A percentile compares a stretch with the other conserved stretches of the same genome.
Conservation (phyloP, 1,140 invertebrate genomes). For the Hyles vespertilio region DNA sequence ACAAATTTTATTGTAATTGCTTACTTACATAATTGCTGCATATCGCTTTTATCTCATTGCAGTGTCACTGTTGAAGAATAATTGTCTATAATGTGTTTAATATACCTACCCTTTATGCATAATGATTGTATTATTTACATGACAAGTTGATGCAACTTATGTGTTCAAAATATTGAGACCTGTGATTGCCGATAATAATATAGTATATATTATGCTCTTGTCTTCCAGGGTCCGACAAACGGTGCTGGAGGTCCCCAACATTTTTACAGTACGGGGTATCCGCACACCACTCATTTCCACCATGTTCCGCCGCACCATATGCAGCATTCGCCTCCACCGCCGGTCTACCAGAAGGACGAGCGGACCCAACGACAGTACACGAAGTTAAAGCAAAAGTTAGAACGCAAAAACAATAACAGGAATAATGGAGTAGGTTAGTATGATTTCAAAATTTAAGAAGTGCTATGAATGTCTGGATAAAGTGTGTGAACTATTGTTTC, state of each 20-base stretch:
- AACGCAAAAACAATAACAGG: constrained; percentile 75
- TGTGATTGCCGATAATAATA: constrained; percentile 14
- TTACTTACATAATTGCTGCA: too few species aligned
- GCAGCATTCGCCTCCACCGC: constrained; percentile 77
- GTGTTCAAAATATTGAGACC: neutral
- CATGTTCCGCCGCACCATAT: constrained; percentile 73
- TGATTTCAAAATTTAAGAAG: too few species aligned
- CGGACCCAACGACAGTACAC: constrained; percentile 84
- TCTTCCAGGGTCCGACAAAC: constrained; percentile 76
- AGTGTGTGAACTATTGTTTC: too few species aligned
- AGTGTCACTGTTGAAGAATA: too few species aligned
- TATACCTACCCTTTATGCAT: too few species aligned
- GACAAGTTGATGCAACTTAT: neutral
- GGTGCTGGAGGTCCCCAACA: constrained; percentile 80
- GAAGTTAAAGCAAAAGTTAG: constrained; percentile 84
- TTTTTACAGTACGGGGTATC: constrained; percentile 78
- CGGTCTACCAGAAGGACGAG: constrained; percentile 84
- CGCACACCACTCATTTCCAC: constrained; percentile 75
- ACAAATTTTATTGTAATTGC: too few species aligned
- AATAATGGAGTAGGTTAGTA: constrained; percentile 73
- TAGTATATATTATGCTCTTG: neutral
- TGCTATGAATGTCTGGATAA: too few species aligned
- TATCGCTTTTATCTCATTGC: too few species aligned
- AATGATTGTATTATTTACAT: too few species aligned
- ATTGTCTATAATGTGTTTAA: too few species aligned